Evolutionary conservation across 1,140 invertebrate genomes (phyloP).

Genomic region (Diorhabda carinulata): DNA sequence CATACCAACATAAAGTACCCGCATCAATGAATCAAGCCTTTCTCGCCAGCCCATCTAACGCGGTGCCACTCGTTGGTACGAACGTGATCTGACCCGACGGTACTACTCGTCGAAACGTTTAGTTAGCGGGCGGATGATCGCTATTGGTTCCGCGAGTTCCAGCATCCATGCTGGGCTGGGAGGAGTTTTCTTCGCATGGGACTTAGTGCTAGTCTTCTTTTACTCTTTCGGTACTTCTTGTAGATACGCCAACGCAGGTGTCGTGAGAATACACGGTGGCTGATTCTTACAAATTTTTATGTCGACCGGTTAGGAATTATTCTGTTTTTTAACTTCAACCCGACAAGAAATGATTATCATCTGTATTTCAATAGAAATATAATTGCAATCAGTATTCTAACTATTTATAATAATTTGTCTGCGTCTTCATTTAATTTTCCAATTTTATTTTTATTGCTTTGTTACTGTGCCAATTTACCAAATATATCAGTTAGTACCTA

Average conservation of each 20-base stretch:
- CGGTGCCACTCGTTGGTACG: background rate
- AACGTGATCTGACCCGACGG: background rate
- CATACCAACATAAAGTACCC: background rate
- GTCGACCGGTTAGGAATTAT: background rate
- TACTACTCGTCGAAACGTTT: slow-evolving; percentile 7
- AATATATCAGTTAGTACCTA: too few relatives aligned
- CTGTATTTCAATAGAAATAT: too few relatives aligned
- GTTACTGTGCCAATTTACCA: too few relatives aligned
- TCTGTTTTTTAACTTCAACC: background rate
- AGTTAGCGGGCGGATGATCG: slow-evolving; percentile 12
- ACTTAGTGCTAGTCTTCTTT: background rate
- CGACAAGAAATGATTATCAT: background rate
- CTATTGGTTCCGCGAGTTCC: slow-evolving; percentile 43
- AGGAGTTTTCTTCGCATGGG: slow-evolving; percentile 34
- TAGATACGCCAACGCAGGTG: slow-evolving; percentile 8
- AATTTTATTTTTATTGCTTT: too few relatives aligned
- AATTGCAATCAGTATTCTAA: too few relatives aligned
- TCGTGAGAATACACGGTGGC: slow-evolving; percentile 1
- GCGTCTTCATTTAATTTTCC: too few relatives aligned
- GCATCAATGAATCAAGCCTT: slow-evolving; percentile 6
- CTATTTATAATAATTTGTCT: too few relatives aligned
- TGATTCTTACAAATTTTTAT: slow-evolving; percentile 1
- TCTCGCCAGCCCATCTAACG: slow-evolving; percentile 5
- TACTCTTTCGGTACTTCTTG: slow-evolving; percentile 6
- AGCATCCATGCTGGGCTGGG: slow-evolving; percentile 49